phyloP scores from a whole-genome alignment of 1,140 invertebrate species.

The Andricus grossulariae region DNA sequence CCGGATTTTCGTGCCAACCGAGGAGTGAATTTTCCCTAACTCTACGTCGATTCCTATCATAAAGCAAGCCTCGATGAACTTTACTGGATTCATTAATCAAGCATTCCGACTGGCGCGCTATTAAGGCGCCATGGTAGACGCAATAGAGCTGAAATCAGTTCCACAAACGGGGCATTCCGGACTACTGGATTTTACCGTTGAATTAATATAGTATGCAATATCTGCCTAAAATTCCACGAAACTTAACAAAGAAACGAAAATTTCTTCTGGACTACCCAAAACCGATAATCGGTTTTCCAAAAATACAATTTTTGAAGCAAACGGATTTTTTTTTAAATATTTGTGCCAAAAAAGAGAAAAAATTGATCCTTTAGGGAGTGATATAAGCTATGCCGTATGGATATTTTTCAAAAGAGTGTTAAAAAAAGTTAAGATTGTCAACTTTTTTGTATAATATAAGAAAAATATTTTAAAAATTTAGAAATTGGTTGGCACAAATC shows the following conservation, averaged over 20 bases:
- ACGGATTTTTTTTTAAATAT: neutral
- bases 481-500: slow-evolving; percentile 17
- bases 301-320: slow-evolving; percentile 36
- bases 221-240: slow-evolving; percentile 21
- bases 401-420: too few relatives aligned
- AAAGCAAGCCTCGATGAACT: slow-evolving; percentile 51
- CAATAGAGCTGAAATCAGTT: slow-evolving; percentile 52
- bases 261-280: slow-evolving; percentile 42
- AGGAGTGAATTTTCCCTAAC: slow-evolving; percentile 48
- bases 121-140: slow-evolving; percentile 52
- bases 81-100: slow-evolving; percentile 50
- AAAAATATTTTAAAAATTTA: neutral
- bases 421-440: too few relatives aligned
- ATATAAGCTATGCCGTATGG: too few relatives aligned
- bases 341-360: slow-evolving; percentile 7
- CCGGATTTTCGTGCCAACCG: slow-evolving; percentile 47
- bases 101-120: slow-evolving; percentile 47
- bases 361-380: too few relatives aligned
- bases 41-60: slow-evolving; percentile 48
- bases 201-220: slow-evolving; percentile 33
- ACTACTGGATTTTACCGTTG: slow-evolving; percentile 28
- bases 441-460: too few relatives aligned
- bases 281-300: slow-evolving; percentile 31
- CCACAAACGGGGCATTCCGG: slow-evolving; percentile 13
- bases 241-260: slow-evolving; percentile 27